Evolutionary conservation across 2,113 vertebrate genomes (phyloP), one percentile per base, ranked within the genome.

Genomic region (Laticauda colubrina): DNA sequence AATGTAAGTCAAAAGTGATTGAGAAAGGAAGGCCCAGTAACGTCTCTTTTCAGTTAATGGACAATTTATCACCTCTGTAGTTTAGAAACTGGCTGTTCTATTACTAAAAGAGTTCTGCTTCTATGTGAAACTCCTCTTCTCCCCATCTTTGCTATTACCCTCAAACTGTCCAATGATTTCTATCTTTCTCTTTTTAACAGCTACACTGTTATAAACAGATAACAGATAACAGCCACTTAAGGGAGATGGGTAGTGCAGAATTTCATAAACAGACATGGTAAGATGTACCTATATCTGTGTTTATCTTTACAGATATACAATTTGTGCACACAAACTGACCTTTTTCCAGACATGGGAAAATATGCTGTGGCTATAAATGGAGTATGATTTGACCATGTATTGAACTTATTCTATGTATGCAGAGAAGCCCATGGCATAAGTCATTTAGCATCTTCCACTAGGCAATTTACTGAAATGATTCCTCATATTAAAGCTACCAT

Each of bases 1-100:
- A 97, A 96, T 2, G 21, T 94, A 91, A 87, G 12, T 29, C 57
- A 93, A 93, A 26, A 9, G n/a, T 15, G 7, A 61, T 54, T 18
- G 39, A 89, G 8, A 34, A 2, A 5, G 5, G 15, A 1, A 89
- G 4, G 29, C n/a, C 21, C 15, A 15, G 91, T 81, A 93, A 92
- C 21, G 34, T 81, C 34, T 81, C 34, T 81, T 81, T 39, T 43
- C 75, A 81, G 75, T 81, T 43, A 20, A 43, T 8, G 34, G 75
- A 43, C 1, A 61, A 61, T 61, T 26, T 26, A 61, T 26, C 9
- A 11, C 9, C 24, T 26, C 59, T 9, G 26, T 61, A 61, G 3
- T 26, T 61, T 61, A 26, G 24, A 29, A 61, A 61, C 59, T 26
- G 59, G 59, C 59, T 61, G 24, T 61, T 26, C 24, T 23, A 61